Base-by-base conservation (phyloP, 2,113 vertebrate species). In the Misgurnus mizolepis region DNA sequence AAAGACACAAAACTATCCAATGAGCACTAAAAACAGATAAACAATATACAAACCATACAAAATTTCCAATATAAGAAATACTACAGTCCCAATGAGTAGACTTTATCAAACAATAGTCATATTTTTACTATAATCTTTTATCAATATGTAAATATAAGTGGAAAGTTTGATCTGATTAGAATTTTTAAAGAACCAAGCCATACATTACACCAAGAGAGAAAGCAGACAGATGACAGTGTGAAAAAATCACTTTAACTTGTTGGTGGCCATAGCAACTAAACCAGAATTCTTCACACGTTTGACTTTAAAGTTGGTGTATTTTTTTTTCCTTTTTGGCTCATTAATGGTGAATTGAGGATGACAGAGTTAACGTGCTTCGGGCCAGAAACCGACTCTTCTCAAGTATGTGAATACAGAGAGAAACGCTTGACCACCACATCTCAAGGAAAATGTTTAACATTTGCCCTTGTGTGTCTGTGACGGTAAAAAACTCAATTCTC, bases 1-100 rank as follows among this genome's bases (percentile, higher is more conserved):
- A 92, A 89, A 89, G 91, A 90, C 88, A 87, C 86, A 87, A 10
- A 64, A 71, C 39, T 27, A 56, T 49, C 40, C 50, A 49, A 43
- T 62, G 39, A 66, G 56, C 11, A 76, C 40, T 58, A 18, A n/a
- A n/a, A 49, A 47, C 41, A 76, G 68, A 83, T 40, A 58, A 17
- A 9, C 58, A 34, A 45, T 10, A 53, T 12, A 62, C 11, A n/a
- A 67, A 55, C 6, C 18, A 55, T 18, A 56, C 22, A 50, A 58
- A 60, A 62, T 15, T 69, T 53, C 60, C 61, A 45, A 79, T 3
- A 39, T 41, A 9, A 11, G 43, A 50, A 14, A 61, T 60, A 62
- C n/a, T 15, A 11, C 40, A 67, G 17, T 45, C 34, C 56, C 15
- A 40, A 14, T 62, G 61, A 68, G 61, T n/a, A 47, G 68, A 11